Percentiles rank a stretch among this genome's conserved stretches.
Conservation (phyloP, 2,113 vertebrate species). For the Aviceda subcristata region DNA sequence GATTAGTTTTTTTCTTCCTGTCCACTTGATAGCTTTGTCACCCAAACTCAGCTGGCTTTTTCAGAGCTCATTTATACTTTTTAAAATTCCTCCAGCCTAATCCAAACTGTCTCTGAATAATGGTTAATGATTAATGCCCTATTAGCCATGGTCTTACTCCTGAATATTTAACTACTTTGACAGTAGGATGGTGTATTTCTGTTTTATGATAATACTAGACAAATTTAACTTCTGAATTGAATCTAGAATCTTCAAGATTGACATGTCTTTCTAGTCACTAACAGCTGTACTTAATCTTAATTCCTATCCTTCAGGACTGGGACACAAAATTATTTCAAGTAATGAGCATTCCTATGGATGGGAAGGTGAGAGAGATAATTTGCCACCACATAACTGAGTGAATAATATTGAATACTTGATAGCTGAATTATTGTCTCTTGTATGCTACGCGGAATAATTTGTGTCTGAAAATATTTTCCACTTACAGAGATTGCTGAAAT, state of each 20-base stretch:
- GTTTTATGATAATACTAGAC: not conserved
- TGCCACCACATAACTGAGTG: not conserved
- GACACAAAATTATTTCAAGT: not conserved
- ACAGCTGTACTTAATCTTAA: not conserved
- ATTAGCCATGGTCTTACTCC: not conserved
- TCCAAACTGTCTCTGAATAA: not conserved
- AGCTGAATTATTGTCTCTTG: not conserved
- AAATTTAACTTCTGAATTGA: not conserved
- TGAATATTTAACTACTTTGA: not conserved
- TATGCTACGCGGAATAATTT: not conserved
- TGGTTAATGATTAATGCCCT: not conserved
- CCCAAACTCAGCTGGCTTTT: not conserved
- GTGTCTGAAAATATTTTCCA: not conserved
- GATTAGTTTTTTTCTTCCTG: not conserved
- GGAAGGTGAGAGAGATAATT: not conserved
- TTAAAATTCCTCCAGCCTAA: not conserved
- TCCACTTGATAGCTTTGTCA: not conserved
- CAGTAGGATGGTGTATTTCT: not conserved
- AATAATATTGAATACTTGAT: not conserved
- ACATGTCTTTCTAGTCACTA: not conserved
- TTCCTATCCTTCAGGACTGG: not conserved
- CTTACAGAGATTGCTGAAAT: not conserved
- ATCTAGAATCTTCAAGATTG: not conserved
- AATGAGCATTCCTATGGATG: not conserved
- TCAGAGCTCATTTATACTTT: not conserved